phyloP scores from a whole-genome alignment of 2,113 vertebrate species.

The Triplophysa tibetana region DNA sequence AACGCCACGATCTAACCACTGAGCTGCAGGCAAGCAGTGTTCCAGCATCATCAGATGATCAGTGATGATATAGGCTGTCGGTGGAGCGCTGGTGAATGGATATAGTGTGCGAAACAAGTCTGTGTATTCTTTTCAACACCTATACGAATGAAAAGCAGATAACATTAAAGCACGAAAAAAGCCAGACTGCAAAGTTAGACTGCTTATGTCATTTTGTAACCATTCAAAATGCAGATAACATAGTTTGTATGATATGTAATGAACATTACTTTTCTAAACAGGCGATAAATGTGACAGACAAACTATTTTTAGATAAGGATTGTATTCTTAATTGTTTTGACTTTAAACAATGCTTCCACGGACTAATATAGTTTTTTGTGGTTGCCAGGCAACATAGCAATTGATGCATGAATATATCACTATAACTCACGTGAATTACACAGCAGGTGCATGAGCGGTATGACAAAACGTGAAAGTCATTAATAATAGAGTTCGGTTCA shows the following conservation, averaged over 20 bases:
- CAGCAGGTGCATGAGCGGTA: too few species aligned
- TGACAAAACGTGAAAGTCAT: too few species aligned
- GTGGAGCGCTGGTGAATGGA: not conserved
- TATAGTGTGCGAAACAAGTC: not conserved
- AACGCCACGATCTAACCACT: too few species aligned
- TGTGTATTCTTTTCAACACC: conserved; percentile 4
- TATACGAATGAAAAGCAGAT: not conserved
- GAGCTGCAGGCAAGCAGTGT: too few species aligned
- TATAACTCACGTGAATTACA: too few species aligned
- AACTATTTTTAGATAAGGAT: not conserved
- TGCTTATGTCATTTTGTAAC: conserved; percentile 28
- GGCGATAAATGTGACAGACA: not conserved
- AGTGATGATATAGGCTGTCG: conserved; percentile 18
- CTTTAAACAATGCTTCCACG: not conserved
- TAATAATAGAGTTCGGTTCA: not conserved
- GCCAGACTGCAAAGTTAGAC: conserved; percentile 12
- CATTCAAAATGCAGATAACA: not conserved
- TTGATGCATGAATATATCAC: too few species aligned
- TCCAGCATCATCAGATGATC: conserved; percentile 47
- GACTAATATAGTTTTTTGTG: too few species aligned
- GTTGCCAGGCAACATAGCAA: too few species aligned
- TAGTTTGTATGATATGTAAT: not conserved
- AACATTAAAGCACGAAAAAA: not conserved
- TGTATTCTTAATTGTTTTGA: not conserved
- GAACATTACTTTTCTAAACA: too few species aligned